Evolutionary conservation across 2,113 vertebrate species (phyloP).

Genomic region (Parotia lawesii): DNA sequence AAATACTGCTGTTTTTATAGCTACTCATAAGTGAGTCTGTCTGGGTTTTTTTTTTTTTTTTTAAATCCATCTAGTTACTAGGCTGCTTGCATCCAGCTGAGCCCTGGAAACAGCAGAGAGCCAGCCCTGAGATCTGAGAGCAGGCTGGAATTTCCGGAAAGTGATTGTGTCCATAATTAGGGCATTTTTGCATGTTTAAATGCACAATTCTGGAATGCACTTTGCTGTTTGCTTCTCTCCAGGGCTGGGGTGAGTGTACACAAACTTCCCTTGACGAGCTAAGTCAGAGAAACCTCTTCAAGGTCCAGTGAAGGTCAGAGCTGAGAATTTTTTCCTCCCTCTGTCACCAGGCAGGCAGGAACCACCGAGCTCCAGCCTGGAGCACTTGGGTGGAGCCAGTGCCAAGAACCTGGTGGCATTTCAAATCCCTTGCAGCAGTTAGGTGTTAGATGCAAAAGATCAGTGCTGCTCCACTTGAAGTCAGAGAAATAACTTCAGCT

Average conservation of each 20-base stretch:
- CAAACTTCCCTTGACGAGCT: background rate
- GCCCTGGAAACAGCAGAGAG: background rate
- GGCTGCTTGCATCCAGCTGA: conserved; percentile 46
- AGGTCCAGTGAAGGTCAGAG: conserved; percentile 33
- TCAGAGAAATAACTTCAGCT: conserved; percentile 6
- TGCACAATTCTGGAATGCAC: background rate
- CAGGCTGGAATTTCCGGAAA: background rate
- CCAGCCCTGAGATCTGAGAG: background rate
- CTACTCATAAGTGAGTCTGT: background rate
- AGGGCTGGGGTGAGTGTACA: background rate
- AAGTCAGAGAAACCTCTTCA: background rate
- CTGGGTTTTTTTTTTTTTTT: background rate
- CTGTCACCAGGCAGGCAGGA: background rate
- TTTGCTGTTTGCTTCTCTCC: background rate
- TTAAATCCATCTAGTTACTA: conserved; percentile 5
- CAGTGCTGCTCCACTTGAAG: conserved; percentile 30
- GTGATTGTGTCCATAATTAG: background rate
- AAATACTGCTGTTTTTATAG: conserved; percentile 45
- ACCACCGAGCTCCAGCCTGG: background rate
- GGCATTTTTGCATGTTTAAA: conserved; percentile 13
- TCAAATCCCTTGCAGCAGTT: conserved; percentile 42
- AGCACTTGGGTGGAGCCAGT: background rate
- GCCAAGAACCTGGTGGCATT: conserved; percentile 48
- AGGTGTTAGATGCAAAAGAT: conserved; percentile 50
- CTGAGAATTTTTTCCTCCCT: background rate